Evolutionary conservation across 2,888 invertebrate species (phyloP).

Genomic region (Harpalus rufipes): DNA sequence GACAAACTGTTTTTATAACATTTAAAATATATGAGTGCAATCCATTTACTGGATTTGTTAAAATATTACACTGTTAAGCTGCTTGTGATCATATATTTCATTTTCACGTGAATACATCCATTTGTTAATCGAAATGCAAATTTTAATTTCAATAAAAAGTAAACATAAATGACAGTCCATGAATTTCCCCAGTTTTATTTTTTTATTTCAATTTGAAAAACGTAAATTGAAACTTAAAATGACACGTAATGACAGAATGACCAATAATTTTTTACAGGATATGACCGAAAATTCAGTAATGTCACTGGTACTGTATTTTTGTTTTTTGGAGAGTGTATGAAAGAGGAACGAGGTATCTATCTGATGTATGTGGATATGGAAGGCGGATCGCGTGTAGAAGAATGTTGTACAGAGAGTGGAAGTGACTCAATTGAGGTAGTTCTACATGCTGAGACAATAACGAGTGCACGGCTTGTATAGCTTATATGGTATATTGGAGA

Average conservation of each 20-base stretch:
- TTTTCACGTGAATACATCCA: slow-evolving; percentile 9
- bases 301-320: background rate
- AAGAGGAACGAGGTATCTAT: background rate
- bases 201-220: slow-evolving; percentile 26
- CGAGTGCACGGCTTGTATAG: no score
- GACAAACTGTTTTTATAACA: background rate
- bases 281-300: background rate
- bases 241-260: slow-evolving; percentile 8
- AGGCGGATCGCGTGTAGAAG: no score
- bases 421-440: no score
- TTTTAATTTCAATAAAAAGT: slow-evolving; percentile 13
- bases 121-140: slow-evolving; percentile 20
- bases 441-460: no score
- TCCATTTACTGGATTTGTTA: background rate
- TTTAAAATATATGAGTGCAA: background rate
- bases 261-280: background rate
- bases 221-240: slow-evolving; percentile 14
- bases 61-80: slow-evolving; percentile 7
- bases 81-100: slow-evolving; percentile 4
- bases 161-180: slow-evolving; percentile 31
- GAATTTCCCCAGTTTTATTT: slow-evolving; percentile 15
- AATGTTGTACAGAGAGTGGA: no score
- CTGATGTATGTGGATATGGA: no score
- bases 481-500: no score
- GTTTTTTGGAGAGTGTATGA: background rate